phyloP scores from a whole-genome alignment of 2,888 invertebrate genomes.

The Oithona nana region DNA sequence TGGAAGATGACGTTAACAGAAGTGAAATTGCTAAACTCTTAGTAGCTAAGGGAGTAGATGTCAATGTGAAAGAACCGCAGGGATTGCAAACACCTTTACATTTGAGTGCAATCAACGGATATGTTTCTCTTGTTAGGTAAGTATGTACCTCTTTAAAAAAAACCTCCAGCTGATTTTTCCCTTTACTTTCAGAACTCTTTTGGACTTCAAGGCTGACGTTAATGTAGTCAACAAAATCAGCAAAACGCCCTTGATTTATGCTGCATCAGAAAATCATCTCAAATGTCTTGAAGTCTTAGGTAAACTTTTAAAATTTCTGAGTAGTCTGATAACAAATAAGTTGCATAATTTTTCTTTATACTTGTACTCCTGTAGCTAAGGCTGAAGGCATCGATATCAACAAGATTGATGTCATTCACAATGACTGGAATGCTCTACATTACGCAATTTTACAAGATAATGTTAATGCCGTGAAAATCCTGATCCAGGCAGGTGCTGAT shows the following conservation, averaged over 20 bases:
- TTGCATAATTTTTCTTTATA: too few relatives aligned
- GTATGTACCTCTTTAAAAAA: neutral
- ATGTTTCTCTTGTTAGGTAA: neutral
- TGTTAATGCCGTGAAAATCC: neutral
- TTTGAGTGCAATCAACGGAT: conserved; percentile 2
- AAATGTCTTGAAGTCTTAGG: neutral
- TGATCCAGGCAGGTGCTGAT: neutral
- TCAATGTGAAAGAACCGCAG: neutral
- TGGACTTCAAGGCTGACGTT: neutral
- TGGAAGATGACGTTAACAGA: neutral
- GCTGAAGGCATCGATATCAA: neutral
- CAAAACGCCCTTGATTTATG: conserved; percentile 5
- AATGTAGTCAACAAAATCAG: conserved; percentile 8
- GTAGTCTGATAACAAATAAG: too few relatives aligned
- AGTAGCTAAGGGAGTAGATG: neutral
- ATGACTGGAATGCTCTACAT: neutral
- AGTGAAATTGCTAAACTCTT: neutral
- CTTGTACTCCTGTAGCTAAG: too few relatives aligned
- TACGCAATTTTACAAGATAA: neutral
- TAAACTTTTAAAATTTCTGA: too few relatives aligned
- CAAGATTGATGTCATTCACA: neutral
- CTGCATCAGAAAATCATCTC: neutral
- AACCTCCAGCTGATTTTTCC: neutral
- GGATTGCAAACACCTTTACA: conserved; percentile 8
- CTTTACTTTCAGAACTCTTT: neutral